phyloP scores from a whole-genome alignment of 2,797 vertebrate genomes.

The Megalops cyprinoides region DNA sequence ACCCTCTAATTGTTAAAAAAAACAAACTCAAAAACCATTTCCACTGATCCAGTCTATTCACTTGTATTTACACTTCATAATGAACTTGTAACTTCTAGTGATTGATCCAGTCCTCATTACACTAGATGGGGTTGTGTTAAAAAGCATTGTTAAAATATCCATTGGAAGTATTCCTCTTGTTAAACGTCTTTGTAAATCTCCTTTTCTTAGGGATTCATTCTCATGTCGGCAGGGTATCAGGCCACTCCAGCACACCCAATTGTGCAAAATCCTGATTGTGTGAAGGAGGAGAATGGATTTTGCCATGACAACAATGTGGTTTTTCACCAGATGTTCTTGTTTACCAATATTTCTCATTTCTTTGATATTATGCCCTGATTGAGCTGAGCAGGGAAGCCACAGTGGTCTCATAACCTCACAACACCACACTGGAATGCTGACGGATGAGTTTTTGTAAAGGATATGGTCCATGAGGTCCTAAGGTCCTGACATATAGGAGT shows the following conservation, averaged over 20 bases:
- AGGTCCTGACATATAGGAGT: constrained; percentile 41
- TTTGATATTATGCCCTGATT: constrained; percentile 43
- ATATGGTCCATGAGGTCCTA: constrained; percentile 48
- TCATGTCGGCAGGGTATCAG: constrained; percentile 7
- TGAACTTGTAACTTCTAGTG: constrained; percentile 14
- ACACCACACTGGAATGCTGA: constrained; percentile 54
- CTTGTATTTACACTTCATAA: neutral
- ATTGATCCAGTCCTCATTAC: neutral
- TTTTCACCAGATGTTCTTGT: constrained; percentile 44
- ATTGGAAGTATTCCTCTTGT: constrained; percentile 4
- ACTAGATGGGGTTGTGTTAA: neutral
- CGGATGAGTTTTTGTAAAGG: constrained; percentile 64
- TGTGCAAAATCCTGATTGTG: constrained; percentile 25
- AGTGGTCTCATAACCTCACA: constrained; percentile 51
- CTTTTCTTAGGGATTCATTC: neutral
- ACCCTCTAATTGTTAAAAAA: no score
- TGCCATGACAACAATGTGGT: constrained; percentile 35
- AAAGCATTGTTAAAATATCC: neutral
- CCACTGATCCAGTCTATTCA: neutral
- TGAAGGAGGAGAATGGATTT: constrained; percentile 22
- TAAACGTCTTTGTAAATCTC: neutral
- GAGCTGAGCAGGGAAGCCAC: constrained; percentile 39
- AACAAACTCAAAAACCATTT: neutral
- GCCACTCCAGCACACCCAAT: neutral
- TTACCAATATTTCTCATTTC: constrained; percentile 33